Evolutionary conservation across 30 jellyfish, hydroid and myxozoan species (phyloP).

Genomic region (Pseudorhiza aurosa): DNA sequence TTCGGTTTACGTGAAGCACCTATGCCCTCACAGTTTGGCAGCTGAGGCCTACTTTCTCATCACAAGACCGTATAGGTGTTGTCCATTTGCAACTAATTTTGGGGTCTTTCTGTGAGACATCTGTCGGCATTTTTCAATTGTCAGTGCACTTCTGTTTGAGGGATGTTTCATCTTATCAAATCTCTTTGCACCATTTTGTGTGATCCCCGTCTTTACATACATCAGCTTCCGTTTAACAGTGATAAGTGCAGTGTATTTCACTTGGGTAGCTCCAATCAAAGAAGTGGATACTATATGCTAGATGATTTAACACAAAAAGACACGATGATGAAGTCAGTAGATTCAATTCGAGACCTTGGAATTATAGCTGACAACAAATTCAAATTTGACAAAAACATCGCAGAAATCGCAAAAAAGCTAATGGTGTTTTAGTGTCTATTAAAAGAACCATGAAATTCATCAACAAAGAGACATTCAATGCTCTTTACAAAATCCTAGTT

Average conservation of each 20-base stretch:
- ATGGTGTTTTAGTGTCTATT: neutral
- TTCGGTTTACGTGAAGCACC: too few relatives aligned
- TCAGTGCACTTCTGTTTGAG: too few relatives aligned
- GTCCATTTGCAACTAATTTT: too few relatives aligned
- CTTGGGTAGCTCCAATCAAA: slow-evolving; percentile 21
- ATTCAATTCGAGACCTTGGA: slow-evolving; percentile 25
- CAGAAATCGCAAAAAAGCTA: slow-evolving; percentile 1
- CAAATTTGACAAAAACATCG: slow-evolving; percentile 7
- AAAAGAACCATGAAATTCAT: neutral
- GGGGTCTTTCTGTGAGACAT: too few relatives aligned
- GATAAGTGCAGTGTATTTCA: slow-evolving; percentile 11
- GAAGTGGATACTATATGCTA: neutral
- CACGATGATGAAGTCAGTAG: slow-evolving; percentile 2
- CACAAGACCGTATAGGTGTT: too few relatives aligned
- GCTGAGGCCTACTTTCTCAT: too few relatives aligned
- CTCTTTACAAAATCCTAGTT: slow-evolving; percentile 28
- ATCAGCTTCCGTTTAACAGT: slow-evolving; percentile 7
- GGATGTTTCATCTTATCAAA: too few relatives aligned
- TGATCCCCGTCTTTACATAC: too few relatives aligned
- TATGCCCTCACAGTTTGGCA: too few relatives aligned
- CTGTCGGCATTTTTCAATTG: too few relatives aligned
- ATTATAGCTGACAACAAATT: slow-evolving; percentile 14
- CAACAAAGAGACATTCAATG: slow-evolving; percentile 6
- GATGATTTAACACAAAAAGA: neutral
- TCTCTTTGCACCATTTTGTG: too few relatives aligned